Evolutionary conservation across 2,888 invertebrate genomes (phyloP).

Genomic region (Parelbella ahira): DNA sequence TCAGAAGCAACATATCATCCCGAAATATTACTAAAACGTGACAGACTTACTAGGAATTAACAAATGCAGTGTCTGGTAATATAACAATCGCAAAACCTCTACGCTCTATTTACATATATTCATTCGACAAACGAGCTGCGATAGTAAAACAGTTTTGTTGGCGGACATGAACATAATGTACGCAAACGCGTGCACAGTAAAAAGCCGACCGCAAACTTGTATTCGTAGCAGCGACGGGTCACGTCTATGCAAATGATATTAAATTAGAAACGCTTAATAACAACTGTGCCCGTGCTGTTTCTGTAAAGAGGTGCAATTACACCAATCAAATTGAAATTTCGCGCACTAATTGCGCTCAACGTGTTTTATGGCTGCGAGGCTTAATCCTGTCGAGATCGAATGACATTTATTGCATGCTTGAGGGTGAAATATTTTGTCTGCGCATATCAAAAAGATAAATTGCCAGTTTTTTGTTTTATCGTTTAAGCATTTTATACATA

Average conservation of each 20-base stretch:
- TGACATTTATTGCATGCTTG: conserved; percentile 40
- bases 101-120: too few species aligned
- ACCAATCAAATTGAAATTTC: conserved; percentile 78
- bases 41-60: too few species aligned
- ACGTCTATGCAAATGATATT: conserved; percentile 80
- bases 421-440: conserved; percentile 18
- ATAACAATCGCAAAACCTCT: too few species aligned
- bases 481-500: too few species aligned
- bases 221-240: conserved; percentile 45
- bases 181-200: conserved; percentile 17
- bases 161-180: conserved; percentile 1
- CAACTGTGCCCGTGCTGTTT: conserved; percentile 69
- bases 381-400: conserved; percentile 44
- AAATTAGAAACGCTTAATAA: conserved; percentile 79
- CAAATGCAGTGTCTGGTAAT: too few species aligned
- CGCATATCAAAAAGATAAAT: conserved; percentile 14
- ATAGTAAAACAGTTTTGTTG: background rate
- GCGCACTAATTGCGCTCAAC: conserved; percentile 71
- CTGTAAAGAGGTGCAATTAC: conserved; percentile 78
- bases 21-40: too few species aligned
- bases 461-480: too few species aligned
- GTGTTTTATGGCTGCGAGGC: conserved; percentile 57
- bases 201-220: conserved; percentile 30
- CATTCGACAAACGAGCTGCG: background rate
- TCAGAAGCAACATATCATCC: too few species aligned